Percentiles rank a stretch among this genome's conserved stretches.
Conservation (phyloP, 2,888 invertebrate species). For the Volucella bombylans region DNA sequence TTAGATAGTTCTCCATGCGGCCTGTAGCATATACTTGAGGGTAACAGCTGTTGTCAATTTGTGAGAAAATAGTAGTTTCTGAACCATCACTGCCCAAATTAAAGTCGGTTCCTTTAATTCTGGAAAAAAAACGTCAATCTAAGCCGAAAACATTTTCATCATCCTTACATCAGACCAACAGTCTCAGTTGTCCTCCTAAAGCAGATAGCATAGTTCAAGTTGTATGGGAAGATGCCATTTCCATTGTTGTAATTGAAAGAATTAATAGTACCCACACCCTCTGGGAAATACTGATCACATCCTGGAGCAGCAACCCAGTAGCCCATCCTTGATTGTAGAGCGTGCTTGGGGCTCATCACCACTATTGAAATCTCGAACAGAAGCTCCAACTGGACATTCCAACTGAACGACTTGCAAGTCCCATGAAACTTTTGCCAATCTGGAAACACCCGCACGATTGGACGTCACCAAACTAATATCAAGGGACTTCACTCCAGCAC, state of each 20-base stretch:
- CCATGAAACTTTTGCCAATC: conserved; percentile 75
- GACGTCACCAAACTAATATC: conserved; percentile 75
- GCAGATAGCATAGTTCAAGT: conserved; percentile 85
- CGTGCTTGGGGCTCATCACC: conserved; percentile 11
- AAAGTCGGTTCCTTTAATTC: conserved; percentile 76
- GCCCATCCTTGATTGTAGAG: conserved; percentile 74
- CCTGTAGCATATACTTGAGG: conserved; percentile 83
- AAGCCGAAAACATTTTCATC: neutral
- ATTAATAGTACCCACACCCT: conserved; percentile 75
- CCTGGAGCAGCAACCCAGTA: conserved; percentile 78
- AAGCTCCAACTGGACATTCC: conserved; percentile 77
- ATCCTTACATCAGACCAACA: conserved; percentile 75
- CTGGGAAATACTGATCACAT: conserved; percentile 78
- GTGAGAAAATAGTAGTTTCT: conserved; percentile 38
- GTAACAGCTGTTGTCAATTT: conserved; percentile 83
- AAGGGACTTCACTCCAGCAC: conserved; percentile 74
- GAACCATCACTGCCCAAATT: conserved; percentile 75
- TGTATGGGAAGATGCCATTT: conserved; percentile 84
- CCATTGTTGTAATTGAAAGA: conserved; percentile 85
- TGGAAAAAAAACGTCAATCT: conserved; percentile 29
- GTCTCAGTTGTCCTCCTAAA: conserved; percentile 83
- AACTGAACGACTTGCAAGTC: conserved; percentile 76
- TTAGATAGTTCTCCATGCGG: conserved; percentile 83
- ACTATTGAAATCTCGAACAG: conserved; percentile 71
- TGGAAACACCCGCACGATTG: conserved; percentile 73